phyloP scores from a whole-genome alignment of 1,140 invertebrate species.

The Diabrotica virgifera region DNA sequence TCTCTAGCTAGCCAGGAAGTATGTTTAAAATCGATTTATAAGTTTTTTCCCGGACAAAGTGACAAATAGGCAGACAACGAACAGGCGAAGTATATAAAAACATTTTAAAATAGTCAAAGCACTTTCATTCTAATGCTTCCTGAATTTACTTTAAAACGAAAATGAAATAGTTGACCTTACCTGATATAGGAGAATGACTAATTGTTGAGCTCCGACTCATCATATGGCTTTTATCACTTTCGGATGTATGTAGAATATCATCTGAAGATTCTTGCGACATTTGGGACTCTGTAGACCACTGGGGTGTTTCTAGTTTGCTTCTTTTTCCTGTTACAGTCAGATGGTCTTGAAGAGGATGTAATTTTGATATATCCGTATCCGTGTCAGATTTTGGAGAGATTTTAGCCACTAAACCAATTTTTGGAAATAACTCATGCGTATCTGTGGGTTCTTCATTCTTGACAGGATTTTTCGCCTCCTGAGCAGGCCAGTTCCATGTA shows the following conservation, averaged over 20 bases:
- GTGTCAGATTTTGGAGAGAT: slow-evolving; percentile 6
- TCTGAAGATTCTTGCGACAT: slow-evolving; percentile 60
- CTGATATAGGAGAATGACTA: slow-evolving; percentile 42
- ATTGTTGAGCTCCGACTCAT: slow-evolving; percentile 55
- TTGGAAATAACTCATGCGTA: slow-evolving; percentile 24
- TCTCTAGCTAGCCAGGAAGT: no score
- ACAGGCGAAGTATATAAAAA: no score
- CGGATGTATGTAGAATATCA: slow-evolving; percentile 52
- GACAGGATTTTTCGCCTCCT: slow-evolving; percentile 26
- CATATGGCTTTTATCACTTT: slow-evolving; percentile 57
- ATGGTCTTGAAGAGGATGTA: slow-evolving; percentile 6
- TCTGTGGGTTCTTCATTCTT: slow-evolving; percentile 3
- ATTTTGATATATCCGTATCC: background rate
- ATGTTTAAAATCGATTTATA: no score
- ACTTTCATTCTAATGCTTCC: no score
- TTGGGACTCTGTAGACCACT: slow-evolving; percentile 62
- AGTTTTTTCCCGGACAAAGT: no score
- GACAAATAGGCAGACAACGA: no score
- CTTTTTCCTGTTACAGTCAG: slow-evolving; percentile 22
- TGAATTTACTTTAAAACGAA: no score
- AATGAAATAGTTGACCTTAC: slow-evolving; percentile 10
- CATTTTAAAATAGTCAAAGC: no score
- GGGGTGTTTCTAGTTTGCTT: slow-evolving; percentile 48
- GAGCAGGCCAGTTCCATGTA: slow-evolving; percentile 48
- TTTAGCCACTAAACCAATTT: slow-evolving; percentile 12